These are phyloP conservation scores for Rhinogobius similis DNA, from an alignment of 2,113 vertebrate species.

Conservation along the genomic window DNA sequence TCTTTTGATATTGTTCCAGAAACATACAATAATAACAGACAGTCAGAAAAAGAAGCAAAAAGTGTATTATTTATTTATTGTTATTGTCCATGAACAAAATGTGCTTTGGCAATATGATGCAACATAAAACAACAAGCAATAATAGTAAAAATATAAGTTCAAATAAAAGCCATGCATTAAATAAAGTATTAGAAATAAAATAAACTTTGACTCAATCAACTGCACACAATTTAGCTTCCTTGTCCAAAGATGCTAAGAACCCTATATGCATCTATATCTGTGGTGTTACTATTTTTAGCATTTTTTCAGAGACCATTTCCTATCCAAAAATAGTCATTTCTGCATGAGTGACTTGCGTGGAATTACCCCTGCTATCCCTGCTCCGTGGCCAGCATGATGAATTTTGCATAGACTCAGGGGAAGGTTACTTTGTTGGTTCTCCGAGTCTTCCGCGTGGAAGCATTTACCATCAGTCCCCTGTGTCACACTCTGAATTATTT, in stretches of 20 bases:
- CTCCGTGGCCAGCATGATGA: slow-evolving; percentile 47
- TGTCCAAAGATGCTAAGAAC: not conserved
- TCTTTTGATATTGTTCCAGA: slow-evolving; percentile 44
- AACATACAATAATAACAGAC: slow-evolving; percentile 16
- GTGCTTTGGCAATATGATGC: no score
- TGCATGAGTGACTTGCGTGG: slow-evolving; percentile 29
- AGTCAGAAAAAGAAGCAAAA: no score
- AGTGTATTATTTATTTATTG: no score
- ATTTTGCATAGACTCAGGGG: slow-evolving; percentile 71
- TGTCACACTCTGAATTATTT: slow-evolving; percentile 77
- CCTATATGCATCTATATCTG: not conserved
- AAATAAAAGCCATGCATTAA: no score
- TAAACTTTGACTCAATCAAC: no score
- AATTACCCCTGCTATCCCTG: slow-evolving; percentile 44
- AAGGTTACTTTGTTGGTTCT: slow-evolving; percentile 70
- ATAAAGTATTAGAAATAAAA: no score
- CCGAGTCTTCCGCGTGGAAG: slow-evolving; percentile 70
- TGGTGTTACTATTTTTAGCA: not conserved
- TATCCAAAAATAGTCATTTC: slow-evolving; percentile 33
- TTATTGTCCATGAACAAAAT: no score
- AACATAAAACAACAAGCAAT: no score
- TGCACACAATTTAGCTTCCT: not conserved
- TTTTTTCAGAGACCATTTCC: not conserved
- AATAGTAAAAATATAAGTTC: no score
- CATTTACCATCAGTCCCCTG: slow-evolving; percentile 70